Evolutionary conservation across 2,797 vertebrate species (phyloP), one percentile per base, ranked within the genome.

Genomic region (Esox masquinongy): DNA sequence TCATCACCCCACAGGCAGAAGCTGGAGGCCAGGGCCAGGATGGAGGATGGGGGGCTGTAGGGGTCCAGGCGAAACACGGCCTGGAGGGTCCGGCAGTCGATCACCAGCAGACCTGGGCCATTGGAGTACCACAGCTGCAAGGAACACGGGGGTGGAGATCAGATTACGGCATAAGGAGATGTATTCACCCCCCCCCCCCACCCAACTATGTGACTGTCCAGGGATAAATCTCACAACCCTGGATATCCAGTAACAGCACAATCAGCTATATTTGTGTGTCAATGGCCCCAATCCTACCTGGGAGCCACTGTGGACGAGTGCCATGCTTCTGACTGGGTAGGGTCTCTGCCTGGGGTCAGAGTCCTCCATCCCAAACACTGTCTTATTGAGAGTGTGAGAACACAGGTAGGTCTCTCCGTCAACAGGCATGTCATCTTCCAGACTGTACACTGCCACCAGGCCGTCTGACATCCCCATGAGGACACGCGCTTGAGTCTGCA

Each of bases 61-160:
- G 97, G 93, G 59, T 99, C 97, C 68, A 99, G 91, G 59, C 98
- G 91, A 29, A 87, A 87, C 79, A 92, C 82, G 16, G 97, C 94
- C 69, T 92, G 89, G 85, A 98, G 91, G 5, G 85, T 80, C 6
- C 80, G 2, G 0, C 93, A 94, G 90, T 97, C 91, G 0, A 98
- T 85, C 73, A 99, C 77, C 11, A 99, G 94, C 70, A 99, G 49
- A 4, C 96, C 98, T 0, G 98, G 96, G 6, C 98, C 98, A 0
- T 98, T 97, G 90, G 95, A 95, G 92, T 97, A 97, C 98, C 97
- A 99, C 51, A 99, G 87, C 91, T 94, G 50, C n/a, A 3, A 4
- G 72, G 7, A 53, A 56, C 11, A 36, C 0, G 34, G 43, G 69
- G 31, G 39, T 14, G 31, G 24, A 22, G 17, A 49, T n/a, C 69